phyloP scores from a whole-genome alignment of 2,113 vertebrate species.

The Neolamprologus caudopunctatus region DNA sequence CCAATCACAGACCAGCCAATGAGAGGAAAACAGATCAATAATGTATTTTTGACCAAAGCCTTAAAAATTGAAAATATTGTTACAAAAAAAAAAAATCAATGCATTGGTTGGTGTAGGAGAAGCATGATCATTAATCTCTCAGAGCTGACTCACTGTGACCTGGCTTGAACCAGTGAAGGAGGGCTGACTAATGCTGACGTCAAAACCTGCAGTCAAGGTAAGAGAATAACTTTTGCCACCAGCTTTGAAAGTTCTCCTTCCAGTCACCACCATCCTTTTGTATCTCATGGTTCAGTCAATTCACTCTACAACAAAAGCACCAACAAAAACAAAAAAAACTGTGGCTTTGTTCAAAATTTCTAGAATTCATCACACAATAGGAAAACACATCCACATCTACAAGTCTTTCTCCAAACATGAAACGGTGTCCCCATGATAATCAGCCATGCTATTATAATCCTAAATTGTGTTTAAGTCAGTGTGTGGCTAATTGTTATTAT shows the following conservation, averaged over 20 bases:
- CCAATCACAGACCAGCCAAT: not conserved
- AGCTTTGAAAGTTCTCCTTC: not conserved
- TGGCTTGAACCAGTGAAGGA: not conserved
- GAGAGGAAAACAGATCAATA: slow-evolving; percentile 8
- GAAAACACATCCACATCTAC: not conserved
- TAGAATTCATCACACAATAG: not conserved
- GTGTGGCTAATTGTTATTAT: not conserved
- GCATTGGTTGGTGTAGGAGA: not conserved
- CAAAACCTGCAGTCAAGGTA: not conserved
- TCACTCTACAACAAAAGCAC: not conserved
- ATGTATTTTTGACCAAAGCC: not conserved
- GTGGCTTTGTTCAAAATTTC: not conserved
- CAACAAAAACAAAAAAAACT: not conserved
- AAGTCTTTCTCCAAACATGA: not conserved
- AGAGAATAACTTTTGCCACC: not conserved
- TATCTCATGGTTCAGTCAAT: not conserved
- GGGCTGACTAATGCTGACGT: not conserved
- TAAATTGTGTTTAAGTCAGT: not conserved
- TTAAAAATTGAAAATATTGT: not conserved
- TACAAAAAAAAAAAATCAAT: not conserved
- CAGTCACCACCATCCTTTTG: not conserved
- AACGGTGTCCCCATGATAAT: not conserved
- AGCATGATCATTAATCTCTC: not conserved
- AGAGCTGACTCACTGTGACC: not conserved
- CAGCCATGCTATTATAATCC: not conserved